phyloP scores from a whole-genome alignment of 2,113 vertebrate genomes.

The Tachuris rubrigastra region DNA sequence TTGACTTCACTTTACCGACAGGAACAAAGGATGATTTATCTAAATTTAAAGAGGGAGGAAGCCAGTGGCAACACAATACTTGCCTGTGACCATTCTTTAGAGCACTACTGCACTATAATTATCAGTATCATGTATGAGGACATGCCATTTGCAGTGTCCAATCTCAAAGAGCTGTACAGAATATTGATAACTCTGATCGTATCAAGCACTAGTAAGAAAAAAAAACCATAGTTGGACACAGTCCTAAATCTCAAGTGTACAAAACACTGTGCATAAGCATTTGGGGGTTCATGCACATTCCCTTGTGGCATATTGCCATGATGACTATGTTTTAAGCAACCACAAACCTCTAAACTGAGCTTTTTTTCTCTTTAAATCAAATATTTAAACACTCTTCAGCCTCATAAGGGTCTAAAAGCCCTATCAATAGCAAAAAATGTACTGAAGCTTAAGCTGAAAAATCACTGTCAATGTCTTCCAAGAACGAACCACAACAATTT shows the following conservation, averaged over 20 bases:
- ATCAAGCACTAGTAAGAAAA: not conserved
- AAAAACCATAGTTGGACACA: not conserved
- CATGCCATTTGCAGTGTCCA: not conserved
- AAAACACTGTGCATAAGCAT: not conserved
- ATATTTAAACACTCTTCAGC: not conserved
- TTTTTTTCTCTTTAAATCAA: not conserved
- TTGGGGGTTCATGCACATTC: not conserved
- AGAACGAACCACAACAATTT: not conserved
- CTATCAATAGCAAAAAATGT: not conserved
- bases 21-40: constrained; percentile 32
- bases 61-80: not conserved
- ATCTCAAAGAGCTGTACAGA: not conserved
- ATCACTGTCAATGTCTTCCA: not conserved
- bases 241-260: not conserved
- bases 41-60: constrained; percentile 9
- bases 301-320: not conserved
- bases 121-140: not conserved
- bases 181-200: not conserved
- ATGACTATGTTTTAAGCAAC: not conserved
- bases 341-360: not conserved
- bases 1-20: constrained; percentile 10
- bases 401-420: not conserved
- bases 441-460: not conserved
- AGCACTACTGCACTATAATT: not conserved
- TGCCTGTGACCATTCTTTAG: not conserved